Percentiles rank a stretch among this genome's conserved stretches.
Evolutionary conservation across 2,113 vertebrate species (phyloP).

Genomic region (Otocyon megalotis): DNA sequence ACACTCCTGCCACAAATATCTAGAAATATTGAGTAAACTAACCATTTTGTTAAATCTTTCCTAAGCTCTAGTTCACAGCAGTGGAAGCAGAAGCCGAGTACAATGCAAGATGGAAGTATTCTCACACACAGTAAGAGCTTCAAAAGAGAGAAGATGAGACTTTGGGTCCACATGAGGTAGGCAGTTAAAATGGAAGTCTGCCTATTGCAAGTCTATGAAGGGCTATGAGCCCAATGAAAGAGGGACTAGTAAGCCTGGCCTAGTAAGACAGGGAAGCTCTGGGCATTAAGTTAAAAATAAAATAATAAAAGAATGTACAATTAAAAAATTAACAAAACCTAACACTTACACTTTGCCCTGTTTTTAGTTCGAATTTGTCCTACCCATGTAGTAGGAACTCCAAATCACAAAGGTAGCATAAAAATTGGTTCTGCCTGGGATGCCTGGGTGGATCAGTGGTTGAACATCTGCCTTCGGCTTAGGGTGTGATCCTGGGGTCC

Average conservation of each 20-base stretch:
- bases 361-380: not conserved
- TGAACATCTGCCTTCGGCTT: no score
- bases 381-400: not conserved
- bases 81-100: not conserved
- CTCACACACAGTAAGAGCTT: not conserved
- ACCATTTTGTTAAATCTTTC: not conserved
- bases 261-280: not conserved
- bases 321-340: slow-evolving; percentile 6
- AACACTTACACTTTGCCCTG: not conserved
- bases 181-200: not conserved
- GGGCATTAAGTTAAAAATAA: not conserved
- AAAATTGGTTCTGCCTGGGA: not conserved
- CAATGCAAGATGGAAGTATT: not conserved
- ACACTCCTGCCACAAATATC: not conserved
- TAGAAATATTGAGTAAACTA: not conserved
- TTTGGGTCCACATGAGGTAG: not conserved
- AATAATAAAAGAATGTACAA: not conserved
- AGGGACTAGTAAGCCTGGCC: not conserved
- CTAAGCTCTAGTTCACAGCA: not conserved
- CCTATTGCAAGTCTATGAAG: not conserved
- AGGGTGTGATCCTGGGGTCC: no score
- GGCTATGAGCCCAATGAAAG: not conserved
- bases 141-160: not conserved
- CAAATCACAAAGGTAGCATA: not conserved
- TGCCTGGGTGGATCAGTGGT: no score